Percentiles rank a stretch among this genome's conserved stretches.
phyloP scores from a whole-genome alignment of 37 sponge, comb jelly and placozoan species.

The Aplysina aerophoba region DNA sequence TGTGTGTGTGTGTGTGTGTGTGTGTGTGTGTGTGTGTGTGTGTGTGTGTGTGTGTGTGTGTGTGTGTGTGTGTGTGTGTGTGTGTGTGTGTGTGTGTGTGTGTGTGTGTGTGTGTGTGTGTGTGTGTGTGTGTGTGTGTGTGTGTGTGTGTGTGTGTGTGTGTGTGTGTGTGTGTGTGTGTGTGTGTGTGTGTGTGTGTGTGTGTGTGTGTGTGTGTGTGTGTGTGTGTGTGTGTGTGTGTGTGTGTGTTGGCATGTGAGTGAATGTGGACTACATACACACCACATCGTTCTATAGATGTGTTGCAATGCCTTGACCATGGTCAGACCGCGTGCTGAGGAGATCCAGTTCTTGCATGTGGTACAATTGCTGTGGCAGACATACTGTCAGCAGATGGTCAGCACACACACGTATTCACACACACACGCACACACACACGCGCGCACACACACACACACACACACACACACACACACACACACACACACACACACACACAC shows the following conservation, averaged over 20 bases:
- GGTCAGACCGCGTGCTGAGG: no score
- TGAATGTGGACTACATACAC: not conserved
- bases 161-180: conserved; percentile 28
- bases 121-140: conserved; percentile 45
- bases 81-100: conserved; percentile 27
- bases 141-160: conserved; percentile 38
- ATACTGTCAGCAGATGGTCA: no score
- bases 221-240: conserved; percentile 18
- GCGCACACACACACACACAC: no score
- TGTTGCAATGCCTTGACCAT: no score
- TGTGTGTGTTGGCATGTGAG: not conserved
- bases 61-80: conserved; percentile 25
- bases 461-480: no score
- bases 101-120: conserved; percentile 27
- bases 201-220: conserved; percentile 28
- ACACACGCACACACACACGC: no score
- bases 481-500: no score
- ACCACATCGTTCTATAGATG: no score
- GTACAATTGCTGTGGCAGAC: no score
- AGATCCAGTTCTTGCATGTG: no score
- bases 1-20: conserved; percentile 27
- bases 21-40: conserved; percentile 35
- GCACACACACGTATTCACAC: no score
- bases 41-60: conserved; percentile 38
- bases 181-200: conserved; percentile 31